Base-by-base conservation (phyloP, 2,113 vertebrate genomes). In the Aepyceros melampus region DNA sequence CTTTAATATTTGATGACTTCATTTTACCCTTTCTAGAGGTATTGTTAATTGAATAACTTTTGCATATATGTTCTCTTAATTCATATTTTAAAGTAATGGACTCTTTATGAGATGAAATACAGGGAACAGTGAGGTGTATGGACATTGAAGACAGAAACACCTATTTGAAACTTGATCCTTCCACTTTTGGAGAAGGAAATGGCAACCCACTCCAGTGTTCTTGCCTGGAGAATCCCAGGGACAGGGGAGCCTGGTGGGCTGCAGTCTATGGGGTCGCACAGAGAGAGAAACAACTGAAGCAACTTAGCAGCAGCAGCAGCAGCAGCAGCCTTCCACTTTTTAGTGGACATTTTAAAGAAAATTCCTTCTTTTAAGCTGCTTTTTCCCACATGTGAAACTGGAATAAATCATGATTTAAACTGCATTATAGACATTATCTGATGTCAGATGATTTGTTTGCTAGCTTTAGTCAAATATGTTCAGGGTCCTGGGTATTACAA, bases 31-130 rank as follows among this genome's bases (percentile, higher is more conserved):
- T 85, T 97, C 40, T 62, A n/a, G 86, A 97, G 36, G 90, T 79
- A 43, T 88, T 97, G 55, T 76, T 97, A 97, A 97, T 92, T 97
- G 86, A n/a, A n/a, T n/a, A n/a, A n/a, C n/a, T 96, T 97, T 94
- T 96, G 47, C 49, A 15, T 64, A 21, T 60, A 43, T 56, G 7
- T 91, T 98, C 92, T 92, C 55, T 95, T 97, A 90, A 95, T 97
- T 96, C 16, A 27, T 88, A 51, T 96, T 82, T 33, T 33, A 95
- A 88, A 91, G 43, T 29, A 91, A 55, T 51, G 33, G 45, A 56
- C 23, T 95, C 53, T 92, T 92, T 9, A 27, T 91, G 78, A 97
- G 40, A 62, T 83, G 82, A 95, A 94, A 89, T 62, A 67, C 5
- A 89, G 81, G 47, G 86, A 79, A 83, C 43, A 85, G 27, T 62